phyloP scores from a whole-genome alignment of 2,888 invertebrate species.

The Priocnemis perturbator region DNA sequence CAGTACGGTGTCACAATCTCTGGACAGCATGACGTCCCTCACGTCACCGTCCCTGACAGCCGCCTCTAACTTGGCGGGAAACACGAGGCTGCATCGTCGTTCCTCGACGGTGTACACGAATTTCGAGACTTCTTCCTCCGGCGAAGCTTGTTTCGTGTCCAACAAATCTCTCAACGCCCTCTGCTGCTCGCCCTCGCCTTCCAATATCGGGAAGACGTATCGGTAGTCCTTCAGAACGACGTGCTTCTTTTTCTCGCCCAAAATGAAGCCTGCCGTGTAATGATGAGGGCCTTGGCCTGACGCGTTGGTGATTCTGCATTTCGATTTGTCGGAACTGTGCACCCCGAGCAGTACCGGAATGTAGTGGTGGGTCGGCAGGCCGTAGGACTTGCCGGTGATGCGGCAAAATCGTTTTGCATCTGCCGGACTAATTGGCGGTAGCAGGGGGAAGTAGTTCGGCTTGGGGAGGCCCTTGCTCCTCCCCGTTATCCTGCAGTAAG shows the following conservation, averaged over 20 bases:
- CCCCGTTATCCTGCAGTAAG: conserved; percentile 89
- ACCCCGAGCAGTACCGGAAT: conserved; percentile 83
- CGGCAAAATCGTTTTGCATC: conserved; percentile 88
- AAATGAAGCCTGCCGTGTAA: conserved; percentile 77
- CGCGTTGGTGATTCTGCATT: conserved; percentile 82
- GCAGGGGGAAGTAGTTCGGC: conserved; percentile 88
- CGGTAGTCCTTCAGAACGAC: conserved; percentile 82
- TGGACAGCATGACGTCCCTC: conserved; percentile 85
- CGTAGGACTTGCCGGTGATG: conserved; percentile 87
- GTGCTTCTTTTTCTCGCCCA: conserved; percentile 83
- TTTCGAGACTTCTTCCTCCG: conserved; percentile 77
- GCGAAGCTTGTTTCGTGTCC: conserved; percentile 77
- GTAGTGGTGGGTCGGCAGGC: conserved; percentile 85
- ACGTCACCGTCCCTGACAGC: conserved; percentile 87
- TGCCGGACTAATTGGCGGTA: conserved; percentile 89
- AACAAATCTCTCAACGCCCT: conserved; percentile 80
- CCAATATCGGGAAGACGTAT: conserved; percentile 85
- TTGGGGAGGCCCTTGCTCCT: conserved; percentile 87
- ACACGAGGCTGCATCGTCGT: conserved; percentile 84
- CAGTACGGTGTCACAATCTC: conserved; percentile 85
- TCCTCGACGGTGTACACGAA: conserved; percentile 88
- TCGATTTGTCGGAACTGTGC: conserved; percentile 74
- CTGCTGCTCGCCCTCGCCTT: conserved; percentile 82
- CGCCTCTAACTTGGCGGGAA: conserved; percentile 84
- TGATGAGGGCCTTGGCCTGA: conserved; percentile 80